These are phyloP conservation scores for Melanostoma mellinum DNA, from an alignment of 2,888 invertebrate genomes.

Conservation along the genomic window DNA sequence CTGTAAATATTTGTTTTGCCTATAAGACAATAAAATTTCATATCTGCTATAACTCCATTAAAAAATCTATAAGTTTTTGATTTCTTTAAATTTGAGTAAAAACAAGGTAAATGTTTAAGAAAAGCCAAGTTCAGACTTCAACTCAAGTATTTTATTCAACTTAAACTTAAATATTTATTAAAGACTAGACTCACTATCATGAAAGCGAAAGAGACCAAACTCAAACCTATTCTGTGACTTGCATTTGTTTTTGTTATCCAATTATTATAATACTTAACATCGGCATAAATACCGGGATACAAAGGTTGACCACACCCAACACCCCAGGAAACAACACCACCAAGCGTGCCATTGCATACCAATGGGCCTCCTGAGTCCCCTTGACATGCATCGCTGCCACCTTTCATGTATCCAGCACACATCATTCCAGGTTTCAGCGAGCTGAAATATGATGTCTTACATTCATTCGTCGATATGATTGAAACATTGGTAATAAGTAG, in stretches of 20 bases:
- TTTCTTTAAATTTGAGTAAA: not conserved
- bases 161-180: not conserved
- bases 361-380: constrained; percentile 80
- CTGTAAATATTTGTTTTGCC: no score
- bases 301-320: constrained; percentile 77
- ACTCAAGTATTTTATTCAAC: no score
- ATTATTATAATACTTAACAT: constrained; percentile 77
- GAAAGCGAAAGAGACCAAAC: not conserved
- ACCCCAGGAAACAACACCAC: constrained; percentile 80
- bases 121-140: no score
- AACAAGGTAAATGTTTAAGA: not conserved
- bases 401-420: constrained; percentile 78
- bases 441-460: constrained; percentile 74
- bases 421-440: constrained; percentile 77
- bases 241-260: constrained; percentile 78
- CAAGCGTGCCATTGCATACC: constrained; percentile 76
- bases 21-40: no score
- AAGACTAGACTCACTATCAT: not conserved
- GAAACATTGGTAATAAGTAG: constrained; percentile 77
- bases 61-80: no score
- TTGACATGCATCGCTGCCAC: constrained; percentile 79
- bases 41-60: no score
- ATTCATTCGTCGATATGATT: constrained; percentile 74
- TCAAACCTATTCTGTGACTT: constrained; percentile 27
- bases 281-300: constrained; percentile 78